Evolutionary conservation across 92 coral and sea anemone genomes (phyloP), one percentile per base, ranked within the genome.

Genomic region (Ricordea florida): DNA sequence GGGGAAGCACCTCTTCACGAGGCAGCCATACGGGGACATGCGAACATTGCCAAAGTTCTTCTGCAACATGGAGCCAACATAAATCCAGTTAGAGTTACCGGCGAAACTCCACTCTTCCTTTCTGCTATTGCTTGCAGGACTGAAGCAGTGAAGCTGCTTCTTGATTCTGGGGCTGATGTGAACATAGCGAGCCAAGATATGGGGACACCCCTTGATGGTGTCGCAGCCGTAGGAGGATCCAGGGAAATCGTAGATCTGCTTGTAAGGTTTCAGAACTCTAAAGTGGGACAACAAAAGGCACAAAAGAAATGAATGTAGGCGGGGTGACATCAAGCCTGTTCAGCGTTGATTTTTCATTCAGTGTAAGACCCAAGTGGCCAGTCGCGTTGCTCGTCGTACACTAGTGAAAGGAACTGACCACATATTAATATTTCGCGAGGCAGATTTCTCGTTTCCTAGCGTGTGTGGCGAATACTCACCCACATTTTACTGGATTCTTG

Each of bases 1-100:
- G 87, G 91, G 21, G 91, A 85, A 35, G 80, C 80, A 10, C 87
- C 91, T 10, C 91, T 85, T 29, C 91, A 85, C 15, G 91, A 73
- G 25, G 91, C 80, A 10, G 91, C 85, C 4, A 59, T 84, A 21
- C 72, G 81, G 34, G 91, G 91, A 1, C 91, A 85, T 36, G 61
- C 51, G 23, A 63, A 62, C 13, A 69, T 80, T 11, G 91, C 91
- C 8, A 77, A 65, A n/a, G 24, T 76, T 4, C 48, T 85, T 23
- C 24, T 85, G 13, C 71, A 80, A 32, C 33, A 72, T 36, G 87
- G 91, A 1, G 77, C 86, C 31, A 73, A 80, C 14, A 68, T 85
- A 2, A 80, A 85, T 76, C 69, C 77, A 9, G 80, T 57, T 65
- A 84, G 77, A 16, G 64, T 85, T 62, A 69, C 83, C 2, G 91